Conservation (phyloP, 2,113 vertebrate genomes). For the Saccopteryx bilineata region DNA sequence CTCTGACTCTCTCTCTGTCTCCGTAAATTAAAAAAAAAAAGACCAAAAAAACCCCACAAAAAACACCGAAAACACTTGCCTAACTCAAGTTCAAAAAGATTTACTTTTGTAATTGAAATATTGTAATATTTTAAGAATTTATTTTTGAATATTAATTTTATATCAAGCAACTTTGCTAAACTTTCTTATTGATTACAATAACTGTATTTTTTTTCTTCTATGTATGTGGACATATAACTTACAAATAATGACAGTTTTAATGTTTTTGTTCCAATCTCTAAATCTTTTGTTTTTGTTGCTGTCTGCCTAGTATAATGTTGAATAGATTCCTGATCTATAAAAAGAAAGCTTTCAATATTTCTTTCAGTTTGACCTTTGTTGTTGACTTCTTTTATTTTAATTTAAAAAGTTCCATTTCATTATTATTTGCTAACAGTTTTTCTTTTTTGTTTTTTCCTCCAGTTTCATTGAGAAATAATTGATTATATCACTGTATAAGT, state of each 20-base stretch:
- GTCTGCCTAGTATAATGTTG: background rate
- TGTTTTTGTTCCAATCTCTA: background rate
- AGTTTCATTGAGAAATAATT: background rate
- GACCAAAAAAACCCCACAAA: too few species aligned
- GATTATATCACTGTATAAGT: background rate
- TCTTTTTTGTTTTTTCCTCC: background rate
- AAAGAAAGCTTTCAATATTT: background rate
- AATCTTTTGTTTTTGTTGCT: constrained; percentile 4
- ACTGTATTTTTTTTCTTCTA: constrained; percentile 13
- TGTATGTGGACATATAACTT: background rate
- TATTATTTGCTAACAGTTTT: constrained; percentile 5
- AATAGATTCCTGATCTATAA: background rate
- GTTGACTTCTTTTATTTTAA: background rate
- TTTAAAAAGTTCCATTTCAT: background rate
- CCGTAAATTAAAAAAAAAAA: too few species aligned
- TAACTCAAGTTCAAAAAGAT: background rate
- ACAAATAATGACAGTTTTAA: background rate
- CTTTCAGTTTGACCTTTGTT: background rate
- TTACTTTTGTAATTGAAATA: background rate
- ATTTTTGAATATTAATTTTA: constrained; percentile 40
- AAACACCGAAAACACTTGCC: too few species aligned
- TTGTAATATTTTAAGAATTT: background rate
- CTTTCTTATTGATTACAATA: background rate
- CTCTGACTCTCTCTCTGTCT: too few species aligned
- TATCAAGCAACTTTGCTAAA: background rate